Percentiles rank a stretch among this genome's conserved stretches.
phyloP scores from a whole-genome alignment of 2,888 invertebrate species.

The Hirtodrosophila trivittata region DNA sequence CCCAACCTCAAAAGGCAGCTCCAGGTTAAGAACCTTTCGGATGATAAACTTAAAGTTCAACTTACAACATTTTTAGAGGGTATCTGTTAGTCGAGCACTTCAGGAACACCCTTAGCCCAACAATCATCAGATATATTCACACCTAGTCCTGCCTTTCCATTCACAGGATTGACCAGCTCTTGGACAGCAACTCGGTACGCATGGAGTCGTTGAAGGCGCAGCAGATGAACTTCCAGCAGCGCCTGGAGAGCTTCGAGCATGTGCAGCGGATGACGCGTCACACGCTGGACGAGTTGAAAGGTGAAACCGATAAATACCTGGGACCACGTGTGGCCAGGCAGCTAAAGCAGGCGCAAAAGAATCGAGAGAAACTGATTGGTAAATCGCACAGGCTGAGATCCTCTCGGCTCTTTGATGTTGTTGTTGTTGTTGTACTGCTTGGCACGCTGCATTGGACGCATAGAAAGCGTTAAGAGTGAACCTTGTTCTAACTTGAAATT shows the following conservation, averaged over 20 bases:
- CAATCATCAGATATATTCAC: too few species aligned
- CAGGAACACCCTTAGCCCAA: too few species aligned
- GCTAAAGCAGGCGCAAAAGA: slow-evolving; percentile 45
- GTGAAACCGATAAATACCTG: slow-evolving; percentile 75
- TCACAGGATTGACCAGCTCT: slow-evolving; percentile 82
- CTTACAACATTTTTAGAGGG: too few species aligned
- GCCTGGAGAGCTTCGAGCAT: slow-evolving; percentile 84
- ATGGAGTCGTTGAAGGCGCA: slow-evolving; percentile 83
- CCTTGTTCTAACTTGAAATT: too few species aligned
- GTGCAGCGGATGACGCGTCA: slow-evolving; percentile 81
- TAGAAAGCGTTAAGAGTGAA: not conserved
- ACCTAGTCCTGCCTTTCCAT: too few species aligned
- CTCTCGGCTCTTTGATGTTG: slow-evolving; percentile 19
- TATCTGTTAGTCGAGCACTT: too few species aligned
- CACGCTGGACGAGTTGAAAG: slow-evolving; percentile 82
- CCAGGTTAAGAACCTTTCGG: too few species aligned
- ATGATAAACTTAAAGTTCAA: too few species aligned
- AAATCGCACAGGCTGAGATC: slow-evolving; percentile 22
- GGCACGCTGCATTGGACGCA: not conserved
- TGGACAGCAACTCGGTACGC: slow-evolving; percentile 83
- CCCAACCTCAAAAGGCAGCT: too few species aligned
- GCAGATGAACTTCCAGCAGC: slow-evolving; percentile 82
- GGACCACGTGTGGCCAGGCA: slow-evolving; percentile 46
- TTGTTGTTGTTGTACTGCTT: slow-evolving; percentile 23
- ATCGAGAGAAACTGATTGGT: slow-evolving; percentile 59